phyloP scores from a whole-genome alignment of 2,797 vertebrate species.

The Oreochromis grahami region DNA sequence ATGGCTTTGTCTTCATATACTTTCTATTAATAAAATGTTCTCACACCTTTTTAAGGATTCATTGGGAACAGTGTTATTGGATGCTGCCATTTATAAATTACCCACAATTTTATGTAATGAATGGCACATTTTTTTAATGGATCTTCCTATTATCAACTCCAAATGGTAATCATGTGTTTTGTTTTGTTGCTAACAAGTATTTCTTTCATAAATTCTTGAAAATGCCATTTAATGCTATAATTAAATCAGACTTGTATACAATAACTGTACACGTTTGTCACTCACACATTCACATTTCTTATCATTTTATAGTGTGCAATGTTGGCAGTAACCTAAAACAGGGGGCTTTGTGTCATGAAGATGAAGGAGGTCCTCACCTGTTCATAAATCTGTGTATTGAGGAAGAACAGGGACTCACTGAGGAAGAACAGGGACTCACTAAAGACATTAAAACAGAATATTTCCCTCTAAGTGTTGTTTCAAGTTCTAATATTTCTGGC shows the following conservation, averaged over 20 bases:
- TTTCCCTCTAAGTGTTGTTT: not conserved
- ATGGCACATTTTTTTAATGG: not conserved
- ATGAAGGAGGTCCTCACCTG: not conserved
- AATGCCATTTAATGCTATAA: not conserved
- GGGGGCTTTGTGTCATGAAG: not conserved
- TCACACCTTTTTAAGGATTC: not conserved
- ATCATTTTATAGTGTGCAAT: accelerated
- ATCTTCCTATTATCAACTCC: not conserved
- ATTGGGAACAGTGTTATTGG: not conserved
- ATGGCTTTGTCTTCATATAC: not conserved
- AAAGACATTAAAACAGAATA: not conserved
- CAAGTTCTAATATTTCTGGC: not conserved
- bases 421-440: not conserved
- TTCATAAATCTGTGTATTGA: not conserved
- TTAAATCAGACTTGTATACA: not conserved
- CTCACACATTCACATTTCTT: not conserved
- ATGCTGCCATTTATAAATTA: not conserved
- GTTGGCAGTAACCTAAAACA: not conserved
- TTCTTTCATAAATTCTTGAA: not conserved
- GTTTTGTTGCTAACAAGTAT: not conserved
- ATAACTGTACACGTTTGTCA: not conserved
- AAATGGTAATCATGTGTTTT: accelerated
- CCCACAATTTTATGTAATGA: not conserved
- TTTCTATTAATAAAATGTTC: accelerated
- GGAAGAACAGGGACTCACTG: not conserved